Conservation (phyloP, 2,113 vertebrate species). For the Diglossa brunneiventris region DNA sequence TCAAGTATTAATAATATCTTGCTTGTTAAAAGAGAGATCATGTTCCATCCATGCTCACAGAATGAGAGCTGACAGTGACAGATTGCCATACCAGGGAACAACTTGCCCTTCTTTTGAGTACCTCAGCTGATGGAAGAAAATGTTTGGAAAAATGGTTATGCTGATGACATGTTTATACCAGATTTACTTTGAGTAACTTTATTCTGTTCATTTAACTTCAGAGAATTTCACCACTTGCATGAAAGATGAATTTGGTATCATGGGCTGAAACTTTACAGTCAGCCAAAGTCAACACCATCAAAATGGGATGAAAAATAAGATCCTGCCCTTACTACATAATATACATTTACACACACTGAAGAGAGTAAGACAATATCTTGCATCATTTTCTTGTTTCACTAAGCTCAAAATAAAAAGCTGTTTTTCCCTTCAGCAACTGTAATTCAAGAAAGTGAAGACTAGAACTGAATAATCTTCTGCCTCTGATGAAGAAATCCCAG, state of each 20-base stretch:
- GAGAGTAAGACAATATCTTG: background rate
- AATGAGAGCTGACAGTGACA: background rate
- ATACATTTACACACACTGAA: background rate
- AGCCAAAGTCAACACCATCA: background rate
- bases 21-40: background rate
- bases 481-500: background rate
- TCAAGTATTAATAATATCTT: background rate
- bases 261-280: background rate
- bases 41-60: background rate
- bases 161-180: background rate
- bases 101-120: background rate
- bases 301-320: background rate
- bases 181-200: background rate
- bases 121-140: background rate
- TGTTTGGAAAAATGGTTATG: background rate
- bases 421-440: background rate
- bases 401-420: background rate
- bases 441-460: conserved; percentile 20
- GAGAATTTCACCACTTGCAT: background rate
- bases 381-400: background rate
- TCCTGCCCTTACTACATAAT: background rate
- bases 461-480: conserved; percentile 7
- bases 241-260: background rate
- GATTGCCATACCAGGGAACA: background rate
- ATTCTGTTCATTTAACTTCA: background rate